Evolutionary conservation across 2,113 vertebrate genomes (phyloP), one percentile per base, ranked within the genome.

Genomic region (Scytalopus superciliaris): DNA sequence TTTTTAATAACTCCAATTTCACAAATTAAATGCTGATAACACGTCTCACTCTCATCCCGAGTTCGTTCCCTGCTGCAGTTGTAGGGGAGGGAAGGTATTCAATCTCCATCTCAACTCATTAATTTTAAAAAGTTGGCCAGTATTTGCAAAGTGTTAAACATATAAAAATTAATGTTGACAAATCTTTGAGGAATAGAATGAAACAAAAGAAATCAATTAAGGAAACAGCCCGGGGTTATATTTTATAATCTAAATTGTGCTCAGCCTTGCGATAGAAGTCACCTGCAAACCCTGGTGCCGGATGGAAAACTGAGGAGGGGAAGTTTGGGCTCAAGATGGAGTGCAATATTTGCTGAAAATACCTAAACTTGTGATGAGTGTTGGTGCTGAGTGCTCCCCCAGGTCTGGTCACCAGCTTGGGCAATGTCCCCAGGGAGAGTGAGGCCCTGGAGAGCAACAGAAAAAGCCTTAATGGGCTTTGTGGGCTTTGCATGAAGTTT

Each of bases 171-270:
- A 97, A 98, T 97, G 97, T 97, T 97, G 96, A 98, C 97, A 98
- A 98, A 98, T 98, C 97, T 98, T 97, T 87, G 97, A 98, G 98
- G 98, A 97, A 97, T 95, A 96, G 97, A 98, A 97, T 77, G 95
- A 98, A 97, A 98, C 97, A 97, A 98, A 97, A 97, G 98, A 97
- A 98, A 98, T 97, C 98, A 98, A 98, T 98, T 98, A 98, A 97
- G 97, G 93, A 93, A 96, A 93, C 80, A 83, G 97, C 97, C 97
- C 64, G 86, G 77, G 96, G 97, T 96, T 91, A 94, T 93, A 67
- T 87, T 97, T 97, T 85, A 89, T 91, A 90, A 95, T 90, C 82
- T 53, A 23, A 93, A 72, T 73, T 93, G 84, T 37, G 80, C 90
- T 86, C 76, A 27, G 88, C 73, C 42, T 89, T 7, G 17, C 64